A percentile compares a stretch with the other conserved stretches of the same genome.
Conservation (phyloP, 1,140 invertebrate genomes). For the Saccostrea glomerata region DNA sequence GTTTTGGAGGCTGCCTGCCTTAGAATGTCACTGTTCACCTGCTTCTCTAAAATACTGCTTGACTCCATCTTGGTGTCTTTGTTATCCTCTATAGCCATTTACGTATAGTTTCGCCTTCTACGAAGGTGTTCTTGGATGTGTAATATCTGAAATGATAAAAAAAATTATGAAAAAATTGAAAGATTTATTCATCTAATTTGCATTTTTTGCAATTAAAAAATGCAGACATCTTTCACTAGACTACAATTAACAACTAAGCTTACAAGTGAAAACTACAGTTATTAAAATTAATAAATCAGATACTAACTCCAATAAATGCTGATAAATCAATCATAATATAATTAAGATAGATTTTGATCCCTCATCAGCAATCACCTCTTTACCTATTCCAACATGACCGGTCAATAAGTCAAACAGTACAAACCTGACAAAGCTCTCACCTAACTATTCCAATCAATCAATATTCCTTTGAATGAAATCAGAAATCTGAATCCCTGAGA, state of each 20-base stretch:
- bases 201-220: not conserved
- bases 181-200: not conserved
- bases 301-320: not conserved
- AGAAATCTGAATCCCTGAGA: not conserved
- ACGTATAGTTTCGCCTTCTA: not conserved
- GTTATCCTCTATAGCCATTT: not conserved
- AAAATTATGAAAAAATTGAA: too few species aligned
- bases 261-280: too few species aligned
- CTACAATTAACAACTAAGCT: not conserved
- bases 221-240: not conserved
- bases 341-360: not conserved
- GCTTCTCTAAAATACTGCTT: conserved; percentile 38
- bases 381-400: not conserved
- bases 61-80: not conserved
- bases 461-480: not conserved
- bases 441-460: not conserved
- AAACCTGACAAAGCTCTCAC: not conserved
- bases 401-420: conserved; percentile 20
- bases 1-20: conserved; percentile 59
- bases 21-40: conserved; percentile 50
- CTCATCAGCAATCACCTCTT: not conserved
- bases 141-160: conserved; percentile 10
- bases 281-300: too few species aligned
- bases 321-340: not conserved
- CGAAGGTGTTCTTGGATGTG: not conserved